Base-by-base conservation (phyloP, 2,888 invertebrate genomes). In the Platycnemis pennipes region DNA sequence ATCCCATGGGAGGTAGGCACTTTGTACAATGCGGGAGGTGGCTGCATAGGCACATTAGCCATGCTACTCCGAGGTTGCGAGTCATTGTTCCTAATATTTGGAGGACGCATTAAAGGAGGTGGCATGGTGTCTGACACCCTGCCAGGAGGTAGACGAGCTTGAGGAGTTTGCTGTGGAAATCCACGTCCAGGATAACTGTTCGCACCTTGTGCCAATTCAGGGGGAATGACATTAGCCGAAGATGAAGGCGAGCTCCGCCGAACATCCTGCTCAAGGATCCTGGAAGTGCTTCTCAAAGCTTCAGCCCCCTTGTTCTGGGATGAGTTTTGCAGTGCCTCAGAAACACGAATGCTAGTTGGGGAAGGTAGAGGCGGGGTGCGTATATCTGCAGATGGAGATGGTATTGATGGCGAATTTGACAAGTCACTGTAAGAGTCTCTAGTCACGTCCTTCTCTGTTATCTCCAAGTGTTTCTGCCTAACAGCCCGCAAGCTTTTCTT, bases 1-100 rank as follows among this genome's bases (percentile, higher is more conserved):
- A 91, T 44, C 26, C n/a, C 63, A 91, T 69, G 91, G 13, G 91
- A 91, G 22, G 91, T 63, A 42, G 91, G 91, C 91, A 91, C 49
- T 53, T 91, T 91, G n/a, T 91, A 91, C 13, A 91, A 63, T 44
- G 91, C 91, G 42, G 91, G 91, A 44, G 91, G 91, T 22, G 91
- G 37, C 63, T 91, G 91, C 44, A 91, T 91, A 44, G 45, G 45
- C 16, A 63, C 63, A 91, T 91, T 91, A n/a, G 63, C 44, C 44
- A n/a, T n/a, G 42, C 26, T 89, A 13, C 63, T 63, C 42, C 63
- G 56, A 44, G 63, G 45, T 19, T 91, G 91, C 44, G 91, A 91
- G 19, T 91, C 91, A 26, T 63, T 56, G 37, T 63, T 91, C 37
- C 91, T 91, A n/a, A n/a, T 1, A 45, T 63, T 91, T 69, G 91